Conservation (phyloP, 2,113 vertebrate species). For the Speoplatyrhinus poulsoni region DNA sequence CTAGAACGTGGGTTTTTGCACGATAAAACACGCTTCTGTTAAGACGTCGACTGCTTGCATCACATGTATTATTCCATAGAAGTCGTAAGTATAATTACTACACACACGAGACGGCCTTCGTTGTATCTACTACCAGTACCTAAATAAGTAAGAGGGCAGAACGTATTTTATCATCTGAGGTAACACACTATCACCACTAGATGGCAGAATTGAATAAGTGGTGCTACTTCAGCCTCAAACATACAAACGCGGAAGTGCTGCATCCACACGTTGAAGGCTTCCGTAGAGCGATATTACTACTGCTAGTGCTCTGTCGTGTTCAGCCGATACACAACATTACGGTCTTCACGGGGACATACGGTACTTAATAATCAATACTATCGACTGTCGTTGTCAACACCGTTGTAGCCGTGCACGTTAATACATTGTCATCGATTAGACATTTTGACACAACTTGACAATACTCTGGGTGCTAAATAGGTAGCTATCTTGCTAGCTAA, state of each 20-base stretch:
- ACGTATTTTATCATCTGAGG: background rate
- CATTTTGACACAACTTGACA: background rate
- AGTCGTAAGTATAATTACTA: too few species aligned
- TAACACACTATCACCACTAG: constrained; percentile 18
- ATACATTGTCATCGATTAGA: too few species aligned
- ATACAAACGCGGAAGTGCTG: constrained; percentile 39
- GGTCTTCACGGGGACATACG: too few species aligned
- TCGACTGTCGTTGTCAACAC: too few species aligned
- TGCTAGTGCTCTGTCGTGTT: constrained; percentile 24
- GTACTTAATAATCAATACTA: too few species aligned
- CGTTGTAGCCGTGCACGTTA: too few species aligned
- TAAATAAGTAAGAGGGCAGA: too few species aligned
- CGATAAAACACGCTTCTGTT: constrained; percentile 22
- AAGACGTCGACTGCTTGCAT: constrained; percentile 24
- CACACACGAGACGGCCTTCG: too few species aligned
- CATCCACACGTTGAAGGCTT: background rate
- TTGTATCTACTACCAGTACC: too few species aligned
- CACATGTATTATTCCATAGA: constrained; percentile 53
- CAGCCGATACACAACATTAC: background rate
- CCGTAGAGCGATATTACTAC: constrained; percentile 45
- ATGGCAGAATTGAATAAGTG: background rate
- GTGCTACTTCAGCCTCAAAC: background rate
- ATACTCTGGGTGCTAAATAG: constrained; percentile 27
- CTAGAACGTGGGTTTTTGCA: constrained; percentile 18
- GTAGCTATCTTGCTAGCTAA: constrained; percentile 34